phyloP scores from a whole-genome alignment of 2,113 vertebrate genomes.

The crab-eating macaque (Macaca fascicularis) region DNA sequence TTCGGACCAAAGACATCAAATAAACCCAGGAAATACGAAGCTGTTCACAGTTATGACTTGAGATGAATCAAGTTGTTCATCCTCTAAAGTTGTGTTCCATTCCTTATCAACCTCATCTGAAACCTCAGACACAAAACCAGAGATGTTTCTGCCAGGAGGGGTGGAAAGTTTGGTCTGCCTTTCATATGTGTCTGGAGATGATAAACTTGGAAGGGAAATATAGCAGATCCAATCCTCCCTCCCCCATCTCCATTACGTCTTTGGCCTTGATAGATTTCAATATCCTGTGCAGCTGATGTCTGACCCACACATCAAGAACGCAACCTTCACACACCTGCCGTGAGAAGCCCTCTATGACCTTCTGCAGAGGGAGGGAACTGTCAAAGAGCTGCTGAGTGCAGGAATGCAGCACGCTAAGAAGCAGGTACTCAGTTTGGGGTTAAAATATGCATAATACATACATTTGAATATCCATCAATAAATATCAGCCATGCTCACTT shows the following conservation, averaged over 20 bases:
- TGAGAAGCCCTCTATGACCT: neutral
- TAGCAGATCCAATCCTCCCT: neutral
- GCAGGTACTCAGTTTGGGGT: rapidly evolving
- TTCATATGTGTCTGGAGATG: neutral
- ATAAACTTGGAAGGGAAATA: neutral
- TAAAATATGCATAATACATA: neutral
- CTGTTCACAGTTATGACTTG: neutral
- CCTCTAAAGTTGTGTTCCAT: neutral
- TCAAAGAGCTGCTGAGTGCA: neutral
- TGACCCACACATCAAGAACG: neutral
- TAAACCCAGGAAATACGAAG: neutral
- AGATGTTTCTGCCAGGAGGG: neutral
- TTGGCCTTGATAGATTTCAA: neutral
- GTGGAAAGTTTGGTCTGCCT: neutral
- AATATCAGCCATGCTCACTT: neutral
- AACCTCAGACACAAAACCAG: neutral
- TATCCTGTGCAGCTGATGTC: neutral
- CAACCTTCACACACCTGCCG: neutral
- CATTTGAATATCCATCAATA: neutral
- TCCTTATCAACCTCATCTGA: neutral
- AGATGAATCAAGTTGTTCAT: neutral
- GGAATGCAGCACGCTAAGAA: neutral
- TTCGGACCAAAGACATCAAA: neutral
- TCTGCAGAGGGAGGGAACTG: neutral
- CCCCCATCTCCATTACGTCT: neutral